phyloP scores from a whole-genome alignment of 2,113 vertebrate genomes.

The Burhinus oedicnemus region DNA sequence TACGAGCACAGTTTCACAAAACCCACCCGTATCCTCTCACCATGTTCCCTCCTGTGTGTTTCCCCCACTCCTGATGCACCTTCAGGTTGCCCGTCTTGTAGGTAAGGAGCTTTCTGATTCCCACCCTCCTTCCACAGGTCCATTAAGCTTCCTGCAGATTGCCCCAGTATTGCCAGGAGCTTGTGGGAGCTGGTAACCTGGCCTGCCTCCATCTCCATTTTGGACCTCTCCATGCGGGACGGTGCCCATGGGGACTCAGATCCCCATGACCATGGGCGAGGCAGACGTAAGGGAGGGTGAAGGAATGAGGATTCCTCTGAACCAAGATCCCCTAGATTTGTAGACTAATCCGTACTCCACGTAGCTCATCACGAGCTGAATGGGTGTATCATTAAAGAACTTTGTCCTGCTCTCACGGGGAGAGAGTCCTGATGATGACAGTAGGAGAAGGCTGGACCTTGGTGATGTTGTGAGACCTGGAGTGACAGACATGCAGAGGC shows the following conservation, averaged over 20 bases:
- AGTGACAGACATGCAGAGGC: neutral
- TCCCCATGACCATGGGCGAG: neutral
- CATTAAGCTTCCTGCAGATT: neutral
- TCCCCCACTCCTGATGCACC: accelerated
- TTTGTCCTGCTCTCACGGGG: neutral
- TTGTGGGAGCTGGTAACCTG: neutral
- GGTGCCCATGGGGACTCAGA: neutral
- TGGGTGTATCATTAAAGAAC: neutral
- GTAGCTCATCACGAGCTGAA: neutral
- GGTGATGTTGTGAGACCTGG: neutral
- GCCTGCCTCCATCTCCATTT: neutral
- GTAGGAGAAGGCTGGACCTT: neutral
- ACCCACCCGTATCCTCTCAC: neutral
- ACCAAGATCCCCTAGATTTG: neutral
- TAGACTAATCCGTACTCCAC: neutral
- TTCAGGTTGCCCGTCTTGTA: neutral
- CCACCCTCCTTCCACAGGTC: neutral
- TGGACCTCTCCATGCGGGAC: neutral
- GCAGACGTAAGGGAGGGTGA: neutral
- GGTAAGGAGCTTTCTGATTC: neutral
- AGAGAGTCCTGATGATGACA: neutral
- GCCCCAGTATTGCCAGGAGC: neutral
- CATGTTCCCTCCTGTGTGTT: accelerated
- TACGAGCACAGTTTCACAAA: neutral
- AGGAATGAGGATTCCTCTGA: neutral